Percentiles rank a stretch among this genome's conserved stretches.
phyloP scores from a whole-genome alignment of 2,888 invertebrate genomes.

The Drosophila formosana region DNA sequence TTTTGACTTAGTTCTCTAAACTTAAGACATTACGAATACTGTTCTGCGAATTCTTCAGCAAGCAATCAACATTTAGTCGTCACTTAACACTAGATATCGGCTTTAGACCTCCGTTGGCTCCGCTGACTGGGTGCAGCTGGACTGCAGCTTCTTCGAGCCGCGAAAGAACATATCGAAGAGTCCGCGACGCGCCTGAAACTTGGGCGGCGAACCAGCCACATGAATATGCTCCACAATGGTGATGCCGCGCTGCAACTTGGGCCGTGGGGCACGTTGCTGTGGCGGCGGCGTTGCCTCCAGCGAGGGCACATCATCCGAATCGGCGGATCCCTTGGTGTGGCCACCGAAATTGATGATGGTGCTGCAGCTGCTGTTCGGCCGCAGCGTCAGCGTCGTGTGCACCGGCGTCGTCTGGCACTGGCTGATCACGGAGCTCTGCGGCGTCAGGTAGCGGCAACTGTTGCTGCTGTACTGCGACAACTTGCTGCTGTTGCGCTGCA shows the following conservation, averaged over 20 bases:
- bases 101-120: conserved; percentile 83
- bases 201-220: conserved; percentile 67
- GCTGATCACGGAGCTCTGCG: conserved; percentile 77
- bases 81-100: conserved; percentile 85
- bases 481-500: conserved; percentile 84
- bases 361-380: conserved; percentile 82
- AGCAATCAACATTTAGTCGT: conserved; percentile 50
- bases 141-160: conserved; percentile 83
- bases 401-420: conserved; percentile 63
- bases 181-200: conserved; percentile 66
- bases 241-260: conserved; percentile 79
- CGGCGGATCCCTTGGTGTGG: conserved; percentile 50
- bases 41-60: conserved; percentile 81
- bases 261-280: conserved; percentile 50
- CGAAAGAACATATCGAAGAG: conserved; percentile 84
- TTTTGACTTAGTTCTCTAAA: conserved; percentile 55
- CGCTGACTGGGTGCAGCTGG: conserved; percentile 76
- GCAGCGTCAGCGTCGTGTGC: conserved; percentile 62
- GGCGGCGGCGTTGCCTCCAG: conserved; percentile 53
- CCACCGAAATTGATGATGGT: conserved; percentile 78
- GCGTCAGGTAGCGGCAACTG: conserved; percentile 83
- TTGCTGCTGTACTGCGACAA: conserved; percentile 84
- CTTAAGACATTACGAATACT: conserved; percentile 74
- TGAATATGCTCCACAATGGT: conserved; percentile 81
- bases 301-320: conserved; percentile 56